Base-by-base conservation (phyloP, 92 coral and sea anemone species). In the Montipora capitata region DNA sequence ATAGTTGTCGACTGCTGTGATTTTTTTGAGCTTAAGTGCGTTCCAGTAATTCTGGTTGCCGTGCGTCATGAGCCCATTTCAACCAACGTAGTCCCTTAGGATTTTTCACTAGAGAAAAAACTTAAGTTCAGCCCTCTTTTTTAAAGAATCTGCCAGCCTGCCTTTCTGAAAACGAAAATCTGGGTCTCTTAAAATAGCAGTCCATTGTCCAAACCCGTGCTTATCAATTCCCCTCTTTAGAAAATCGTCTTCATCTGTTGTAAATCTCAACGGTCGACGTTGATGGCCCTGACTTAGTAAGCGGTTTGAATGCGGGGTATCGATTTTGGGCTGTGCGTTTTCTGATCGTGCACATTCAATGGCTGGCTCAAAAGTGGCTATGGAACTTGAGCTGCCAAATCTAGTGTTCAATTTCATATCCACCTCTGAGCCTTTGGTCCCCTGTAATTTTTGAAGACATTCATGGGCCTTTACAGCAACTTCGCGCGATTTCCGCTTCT, bases 131-230 rank as follows among this genome's bases (percentile, higher is more conserved):
- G 79, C 87, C 39, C 79, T 72, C 63, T 76, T 76, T 45, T 76
- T 76, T 20, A 85, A 49, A 15, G 89, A 76, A 68, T 85, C 83
- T 11, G 89, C 83, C 65, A 62, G 35, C 56, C 89, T 75, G 17
- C 83, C 89, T 3, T 44, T 40, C 74, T 40, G 89, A 68, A 49
- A 85, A 42, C 20, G 68, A 17, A 75, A 85, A 17, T 67, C 61
- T 10, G n/a, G 62, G 49, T 85, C 83, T 45, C 73, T 85, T 13
- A 76, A 56, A 62, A 85, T 76, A 63, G 89, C 76, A 3, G 89
- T 85, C 68, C 68, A 62, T 16, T 62, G 68, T 62, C 27, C 68
- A 62, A 62, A 62, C 2, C 68, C 68, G 38, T 62, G 20, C 68
- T 62, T 62, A 2, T 15, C 17, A 2, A 62, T 62, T 2, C 68